These are phyloP conservation scores for Solen grandis DNA, from an alignment of 1,140 invertebrate genomes.

Conservation along the genomic window DNA sequence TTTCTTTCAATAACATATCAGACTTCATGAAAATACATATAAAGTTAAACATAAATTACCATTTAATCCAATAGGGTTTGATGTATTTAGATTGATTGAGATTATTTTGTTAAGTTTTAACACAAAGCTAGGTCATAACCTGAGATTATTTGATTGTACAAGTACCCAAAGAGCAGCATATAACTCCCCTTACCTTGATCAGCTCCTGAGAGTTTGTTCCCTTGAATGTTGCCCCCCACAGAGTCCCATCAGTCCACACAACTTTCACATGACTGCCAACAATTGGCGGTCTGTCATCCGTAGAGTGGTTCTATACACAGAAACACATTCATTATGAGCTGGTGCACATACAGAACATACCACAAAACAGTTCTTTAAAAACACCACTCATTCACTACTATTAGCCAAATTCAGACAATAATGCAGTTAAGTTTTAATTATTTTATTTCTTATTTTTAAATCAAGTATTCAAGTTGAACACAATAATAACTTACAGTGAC, in stretches of 20 bases:
- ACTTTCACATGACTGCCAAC: constrained; percentile 82
- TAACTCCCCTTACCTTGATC: constrained; percentile 81
- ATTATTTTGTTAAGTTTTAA: background rate
- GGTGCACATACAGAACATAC: background rate
- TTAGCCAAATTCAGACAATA: no score
- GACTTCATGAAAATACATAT: no score
- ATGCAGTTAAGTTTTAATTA: no score
- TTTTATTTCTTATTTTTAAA: no score
- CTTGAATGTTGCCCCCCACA: constrained; percentile 84
- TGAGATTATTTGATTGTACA: background rate
- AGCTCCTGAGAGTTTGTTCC: constrained; percentile 82
- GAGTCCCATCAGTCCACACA: constrained; percentile 84
- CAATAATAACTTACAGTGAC: no score
- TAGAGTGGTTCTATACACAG: constrained; percentile 62
- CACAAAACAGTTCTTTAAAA: background rate
- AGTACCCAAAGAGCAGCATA: background rate
- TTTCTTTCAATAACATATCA: no score
- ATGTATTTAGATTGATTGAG: background rate
- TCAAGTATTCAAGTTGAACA: no score
- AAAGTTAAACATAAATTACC: no score
- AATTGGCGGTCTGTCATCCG: constrained; percentile 78
- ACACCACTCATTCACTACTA: background rate
- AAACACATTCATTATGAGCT: background rate
- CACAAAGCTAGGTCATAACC: background rate
- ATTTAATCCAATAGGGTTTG: no score